Evolutionary conservation across 2,113 vertebrate species (phyloP).

Genomic region (Hyaena hyaena): DNA sequence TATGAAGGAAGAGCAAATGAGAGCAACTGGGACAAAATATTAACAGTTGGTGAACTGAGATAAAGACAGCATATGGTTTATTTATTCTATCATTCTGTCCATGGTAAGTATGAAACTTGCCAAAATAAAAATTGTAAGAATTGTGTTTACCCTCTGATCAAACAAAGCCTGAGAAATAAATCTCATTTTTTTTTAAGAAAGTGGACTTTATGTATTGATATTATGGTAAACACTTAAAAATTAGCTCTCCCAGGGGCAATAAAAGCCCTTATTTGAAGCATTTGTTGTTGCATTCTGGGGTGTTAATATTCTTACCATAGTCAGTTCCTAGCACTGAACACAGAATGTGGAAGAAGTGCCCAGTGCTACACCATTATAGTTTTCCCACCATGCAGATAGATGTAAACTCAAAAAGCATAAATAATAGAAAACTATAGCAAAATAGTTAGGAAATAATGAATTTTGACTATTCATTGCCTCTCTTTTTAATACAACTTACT

Average conservation of each 20-base stretch:
- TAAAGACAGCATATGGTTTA: neutral
- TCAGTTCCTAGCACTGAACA: neutral
- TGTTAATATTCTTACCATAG: neutral
- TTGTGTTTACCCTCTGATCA: neutral
- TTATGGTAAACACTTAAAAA: neutral
- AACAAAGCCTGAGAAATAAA: neutral
- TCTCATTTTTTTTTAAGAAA: neutral
- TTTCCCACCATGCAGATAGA: neutral
- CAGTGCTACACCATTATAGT: neutral
- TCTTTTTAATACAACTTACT: neutral
- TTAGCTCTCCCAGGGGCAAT: accelerated
- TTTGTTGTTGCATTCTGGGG: neutral
- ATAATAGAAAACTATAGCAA: neutral
- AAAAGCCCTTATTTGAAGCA: neutral
- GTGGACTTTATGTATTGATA: neutral
- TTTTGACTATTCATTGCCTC: neutral
- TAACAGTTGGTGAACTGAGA: neutral
- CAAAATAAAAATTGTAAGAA: neutral
- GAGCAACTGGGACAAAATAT: neutral
- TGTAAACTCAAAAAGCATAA: neutral
- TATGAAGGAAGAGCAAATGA: neutral
- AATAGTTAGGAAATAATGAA: neutral
- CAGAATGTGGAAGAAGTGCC: neutral
- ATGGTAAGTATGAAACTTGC: neutral
- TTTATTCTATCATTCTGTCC: neutral